These are phyloP conservation scores for Synodontis membranacea DNA, from an alignment of 2,113 vertebrate species.

Conservation along the genomic window DNA sequence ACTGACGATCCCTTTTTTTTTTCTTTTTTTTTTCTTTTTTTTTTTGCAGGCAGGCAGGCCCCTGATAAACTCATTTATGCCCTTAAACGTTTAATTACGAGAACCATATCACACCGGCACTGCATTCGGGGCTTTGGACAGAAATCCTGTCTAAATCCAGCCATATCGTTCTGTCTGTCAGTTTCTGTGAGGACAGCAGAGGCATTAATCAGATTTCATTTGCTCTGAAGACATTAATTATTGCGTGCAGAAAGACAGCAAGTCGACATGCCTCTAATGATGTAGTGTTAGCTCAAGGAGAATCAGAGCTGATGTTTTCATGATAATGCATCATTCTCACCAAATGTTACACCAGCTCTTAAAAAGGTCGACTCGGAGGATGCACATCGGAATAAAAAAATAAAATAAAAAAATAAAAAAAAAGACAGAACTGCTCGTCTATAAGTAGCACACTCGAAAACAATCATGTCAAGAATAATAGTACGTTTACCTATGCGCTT, in stretches of 20 bases:
- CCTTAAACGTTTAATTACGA: conserved; percentile 58
- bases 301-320: conserved; percentile 34
- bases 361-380: conserved; percentile 14
- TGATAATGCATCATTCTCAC: background rate
- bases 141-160: conserved; percentile 52
- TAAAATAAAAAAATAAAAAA: too few species aligned
- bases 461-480: background rate
- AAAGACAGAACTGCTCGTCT: background rate
- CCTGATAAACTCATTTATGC: conserved; percentile 58
- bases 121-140: conserved; percentile 47
- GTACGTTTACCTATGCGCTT: background rate
- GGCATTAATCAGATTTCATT: conserved; percentile 46
- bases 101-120: conserved; percentile 44
- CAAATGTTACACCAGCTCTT: background rate
- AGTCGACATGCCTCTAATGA: conserved; percentile 31
- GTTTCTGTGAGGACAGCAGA: conserved; percentile 36
- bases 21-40: conserved; percentile 14
- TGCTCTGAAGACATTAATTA: conserved; percentile 48
- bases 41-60: conserved; percentile 46
- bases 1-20: conserved; percentile 42
- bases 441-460: background rate
- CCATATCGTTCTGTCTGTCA: conserved; percentile 43
- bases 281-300: conserved; percentile 21
- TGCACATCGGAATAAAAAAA: background rate
- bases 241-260: conserved; percentile 31